Evolutionary conservation across 1,140 invertebrate genomes (phyloP).

Genomic region (Cyrtorhinus lividipennis): DNA sequence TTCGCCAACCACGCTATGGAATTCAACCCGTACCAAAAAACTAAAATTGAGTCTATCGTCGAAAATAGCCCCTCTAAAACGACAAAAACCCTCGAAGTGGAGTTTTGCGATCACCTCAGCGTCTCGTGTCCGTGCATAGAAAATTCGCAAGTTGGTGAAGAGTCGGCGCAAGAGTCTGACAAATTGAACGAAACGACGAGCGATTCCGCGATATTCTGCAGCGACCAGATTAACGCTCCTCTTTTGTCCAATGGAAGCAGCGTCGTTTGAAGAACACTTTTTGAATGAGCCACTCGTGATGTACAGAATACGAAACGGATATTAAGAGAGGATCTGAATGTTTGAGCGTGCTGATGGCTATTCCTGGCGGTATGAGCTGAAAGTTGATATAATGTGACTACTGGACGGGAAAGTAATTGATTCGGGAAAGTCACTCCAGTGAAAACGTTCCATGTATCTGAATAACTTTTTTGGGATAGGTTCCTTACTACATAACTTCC

Average conservation of each 20-base stretch:
- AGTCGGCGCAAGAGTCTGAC: not conserved
- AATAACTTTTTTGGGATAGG: too few species aligned
- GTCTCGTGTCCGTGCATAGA: constrained; percentile 46
- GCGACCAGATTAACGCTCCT: constrained; percentile 15
- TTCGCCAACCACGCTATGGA: constrained; percentile 55
- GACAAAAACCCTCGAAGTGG: constrained; percentile 20
- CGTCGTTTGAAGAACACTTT: constrained; percentile 8
- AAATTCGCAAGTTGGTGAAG: constrained; percentile 2
- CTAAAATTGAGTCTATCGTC: constrained; percentile 34
- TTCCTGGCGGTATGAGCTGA: too few species aligned
- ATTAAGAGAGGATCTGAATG: too few species aligned
- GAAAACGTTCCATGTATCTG: too few species aligned
- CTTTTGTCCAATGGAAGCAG: not conserved
- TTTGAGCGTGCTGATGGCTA: too few species aligned
- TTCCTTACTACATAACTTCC: too few species aligned
- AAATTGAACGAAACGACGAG: constrained; percentile 10
- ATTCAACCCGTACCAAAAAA: constrained; percentile 32
- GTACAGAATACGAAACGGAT: too few species aligned
- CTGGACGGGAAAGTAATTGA: too few species aligned
- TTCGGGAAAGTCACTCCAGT: too few species aligned
- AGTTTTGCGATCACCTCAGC: constrained; percentile 34
- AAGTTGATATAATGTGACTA: too few species aligned
- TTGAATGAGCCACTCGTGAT: too few species aligned
- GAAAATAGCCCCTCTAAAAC: constrained; percentile 36
- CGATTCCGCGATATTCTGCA: constrained; percentile 8